A percentile compares a stretch with the other conserved stretches of the same genome.
Conservation (phyloP, 2,888 invertebrate genomes). For the Tillus elongatus region DNA sequence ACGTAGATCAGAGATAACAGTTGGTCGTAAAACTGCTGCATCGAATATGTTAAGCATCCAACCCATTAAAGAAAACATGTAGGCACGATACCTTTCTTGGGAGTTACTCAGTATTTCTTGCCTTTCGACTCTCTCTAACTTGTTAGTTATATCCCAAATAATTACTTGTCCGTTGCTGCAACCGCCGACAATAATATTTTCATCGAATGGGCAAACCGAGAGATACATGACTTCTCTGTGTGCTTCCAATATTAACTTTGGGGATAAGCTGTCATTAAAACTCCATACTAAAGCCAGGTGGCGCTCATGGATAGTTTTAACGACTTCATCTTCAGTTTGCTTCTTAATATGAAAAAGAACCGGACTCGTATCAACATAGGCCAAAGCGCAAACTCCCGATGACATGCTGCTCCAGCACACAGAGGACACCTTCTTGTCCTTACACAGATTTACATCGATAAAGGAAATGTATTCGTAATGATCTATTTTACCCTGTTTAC, state of each 20-base stretch:
- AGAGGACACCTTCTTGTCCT: conserved; percentile 56
- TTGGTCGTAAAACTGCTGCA: conserved; percentile 48
- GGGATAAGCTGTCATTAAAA: conserved; percentile 57
- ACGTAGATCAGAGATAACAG: conserved; percentile 53
- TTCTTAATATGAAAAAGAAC: conserved; percentile 39
- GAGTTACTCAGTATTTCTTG: conserved; percentile 52
- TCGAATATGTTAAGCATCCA: conserved; percentile 61
- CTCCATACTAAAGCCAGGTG: conserved; percentile 69
- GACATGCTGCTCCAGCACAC: conserved; percentile 63
- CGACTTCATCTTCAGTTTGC: conserved; percentile 25
- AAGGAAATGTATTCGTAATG: conserved; percentile 59
- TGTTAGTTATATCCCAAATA: conserved; percentile 53
- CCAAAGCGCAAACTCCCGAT: conserved; percentile 57
- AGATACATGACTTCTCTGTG: conserved; percentile 56
- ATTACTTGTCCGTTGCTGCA: conserved; percentile 62
- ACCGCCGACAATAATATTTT: conserved; percentile 62
- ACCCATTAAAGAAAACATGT: conserved; percentile 45
- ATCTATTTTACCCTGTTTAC: too few species aligned
- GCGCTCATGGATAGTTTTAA: conserved; percentile 47
- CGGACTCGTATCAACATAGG: conserved; percentile 54
- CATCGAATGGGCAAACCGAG: conserved; percentile 60
- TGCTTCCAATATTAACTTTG: conserved; percentile 60
- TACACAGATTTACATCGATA: conserved; percentile 53
- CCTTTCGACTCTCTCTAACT: conserved; percentile 43
- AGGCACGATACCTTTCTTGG: conserved; percentile 52